Base-by-base conservation (phyloP, 2,888 invertebrate genomes). In the Adelognathus sp. region DNA sequence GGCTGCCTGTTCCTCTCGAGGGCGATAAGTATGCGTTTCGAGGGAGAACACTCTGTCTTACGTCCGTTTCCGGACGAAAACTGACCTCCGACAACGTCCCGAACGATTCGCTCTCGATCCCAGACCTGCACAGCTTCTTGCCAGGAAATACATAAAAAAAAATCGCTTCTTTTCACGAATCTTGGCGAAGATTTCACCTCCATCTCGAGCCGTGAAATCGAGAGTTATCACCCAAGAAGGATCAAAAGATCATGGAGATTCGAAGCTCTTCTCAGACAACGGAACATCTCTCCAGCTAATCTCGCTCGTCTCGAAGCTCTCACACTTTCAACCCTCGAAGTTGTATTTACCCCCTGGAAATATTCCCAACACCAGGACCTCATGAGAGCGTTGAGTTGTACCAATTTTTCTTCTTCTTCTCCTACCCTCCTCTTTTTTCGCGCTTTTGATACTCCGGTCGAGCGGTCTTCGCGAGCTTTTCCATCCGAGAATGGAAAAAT, bases 11-110 rank as follows among this genome's bases (percentile, higher is more conserved):
- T 82, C 81, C 83, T 46, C 31, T 27, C 56, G 80, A 81, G 79
- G 81, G 77, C 83, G 83, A 82, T 82, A 84, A 84, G 83, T 84
- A 84, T 84, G 82, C 82, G 82, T 84, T 82, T 82, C 80, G 80
- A 79, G 79, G 76, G 60, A 75, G 77, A 82, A 56, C 76, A 64
- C 79, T 81, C 79, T 70, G 69, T 80, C 82, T 81, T 80, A 81
- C 70, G 75, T 82, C 56, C 46, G 41, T 29, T n/a, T 16, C 39
- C 70, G 21, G 4, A 11, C 16, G 64, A 46, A 71, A 79, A 79
- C 82, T 81, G 76, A 82, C 79, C 79, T 24, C 16, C 36, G 54
- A 54, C 76, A 79, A 78, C 44, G 9, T 64, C 46, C 46, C n/a
- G 0, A 46, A 33, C 0, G 21, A 24, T 46, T 36, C 18, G 9